phyloP scores from a whole-genome alignment of 53 echinoderm and acorn worm genomes.

The Henricia sp. region DNA sequence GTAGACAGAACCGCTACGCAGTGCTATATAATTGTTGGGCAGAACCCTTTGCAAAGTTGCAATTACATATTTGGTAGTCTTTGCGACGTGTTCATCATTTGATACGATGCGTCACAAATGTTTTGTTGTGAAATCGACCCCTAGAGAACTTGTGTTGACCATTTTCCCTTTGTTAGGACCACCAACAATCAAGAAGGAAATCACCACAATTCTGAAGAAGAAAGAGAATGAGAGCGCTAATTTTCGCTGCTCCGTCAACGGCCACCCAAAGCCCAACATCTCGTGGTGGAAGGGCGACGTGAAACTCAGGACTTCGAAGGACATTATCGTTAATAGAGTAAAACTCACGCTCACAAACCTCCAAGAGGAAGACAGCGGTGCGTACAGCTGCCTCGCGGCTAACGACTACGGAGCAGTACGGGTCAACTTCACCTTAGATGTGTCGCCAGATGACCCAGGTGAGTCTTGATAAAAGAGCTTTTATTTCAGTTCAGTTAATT shows the following conservation, averaged over 20 bases:
- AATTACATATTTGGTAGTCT: too few species aligned
- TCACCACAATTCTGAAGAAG: background rate
- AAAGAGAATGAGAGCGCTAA: background rate
- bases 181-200: constrained; percentile 4
- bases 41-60: too few species aligned
- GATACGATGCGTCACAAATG: too few species aligned
- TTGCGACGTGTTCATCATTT: too few species aligned
- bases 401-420: constrained; percentile 32
- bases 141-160: too few species aligned
- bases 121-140: too few species aligned
- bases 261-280: constrained; percentile 45
- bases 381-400: constrained; percentile 29
- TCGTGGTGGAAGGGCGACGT: constrained; percentile 70
- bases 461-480: too few species aligned
- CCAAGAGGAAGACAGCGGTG: constrained; percentile 33
- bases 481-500: too few species aligned
- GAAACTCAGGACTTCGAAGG: background rate
- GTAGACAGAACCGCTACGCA: too few species aligned
- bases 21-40: too few species aligned
- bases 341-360: background rate
- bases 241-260: constrained; percentile 29
- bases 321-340: constrained; percentile 16
- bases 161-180: constrained; percentile 1
- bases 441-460: background rate
- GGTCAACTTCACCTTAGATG: constrained; percentile 13